Conservation (phyloP, 2,888 invertebrate species). For the Thymelicus acteon region DNA sequence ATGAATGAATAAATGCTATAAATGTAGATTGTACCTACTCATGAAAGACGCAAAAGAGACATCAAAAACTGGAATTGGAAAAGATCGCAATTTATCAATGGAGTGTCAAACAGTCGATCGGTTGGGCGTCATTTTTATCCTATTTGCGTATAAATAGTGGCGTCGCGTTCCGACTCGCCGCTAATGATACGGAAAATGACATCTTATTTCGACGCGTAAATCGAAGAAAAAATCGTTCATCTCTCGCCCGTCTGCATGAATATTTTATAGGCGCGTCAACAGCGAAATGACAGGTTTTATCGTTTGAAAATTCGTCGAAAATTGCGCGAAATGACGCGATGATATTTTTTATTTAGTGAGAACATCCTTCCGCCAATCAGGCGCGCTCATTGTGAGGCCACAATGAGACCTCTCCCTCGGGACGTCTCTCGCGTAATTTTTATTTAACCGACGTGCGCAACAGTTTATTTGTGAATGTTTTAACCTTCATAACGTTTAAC, state of each 20-base stretch:
- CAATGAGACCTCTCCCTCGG: slow-evolving; percentile 75
- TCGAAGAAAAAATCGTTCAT: slow-evolving; percentile 85
- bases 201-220: slow-evolving; percentile 84
- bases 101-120: slow-evolving; percentile 82
- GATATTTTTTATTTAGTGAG: slow-evolving; percentile 85
- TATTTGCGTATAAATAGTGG: slow-evolving; percentile 85
- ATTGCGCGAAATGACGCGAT: slow-evolving; percentile 83
- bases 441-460: slow-evolving; percentile 77
- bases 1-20: not conserved
- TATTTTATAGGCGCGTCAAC: slow-evolving; percentile 85
- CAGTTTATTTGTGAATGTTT: slow-evolving; percentile 70
- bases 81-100: slow-evolving; percentile 82
- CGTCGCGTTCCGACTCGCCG: slow-evolving; percentile 76
- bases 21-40: slow-evolving; percentile 1
- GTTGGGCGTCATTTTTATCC: slow-evolving; percentile 82
- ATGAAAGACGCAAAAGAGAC: slow-evolving; percentile 35
- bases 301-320: slow-evolving; percentile 84
- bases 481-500: slow-evolving; percentile 50
- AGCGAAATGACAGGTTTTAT: slow-evolving; percentile 85
- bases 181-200: slow-evolving; percentile 86
- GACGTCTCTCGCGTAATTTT: slow-evolving; percentile 76
- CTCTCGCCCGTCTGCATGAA: slow-evolving; percentile 81
- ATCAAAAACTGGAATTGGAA: slow-evolving; percentile 60
- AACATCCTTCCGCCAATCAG: slow-evolving; percentile 85
- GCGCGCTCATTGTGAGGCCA: slow-evolving; percentile 77